Base-by-base conservation (phyloP, 1,140 invertebrate species). In the Pachypsylla venusta region DNA sequence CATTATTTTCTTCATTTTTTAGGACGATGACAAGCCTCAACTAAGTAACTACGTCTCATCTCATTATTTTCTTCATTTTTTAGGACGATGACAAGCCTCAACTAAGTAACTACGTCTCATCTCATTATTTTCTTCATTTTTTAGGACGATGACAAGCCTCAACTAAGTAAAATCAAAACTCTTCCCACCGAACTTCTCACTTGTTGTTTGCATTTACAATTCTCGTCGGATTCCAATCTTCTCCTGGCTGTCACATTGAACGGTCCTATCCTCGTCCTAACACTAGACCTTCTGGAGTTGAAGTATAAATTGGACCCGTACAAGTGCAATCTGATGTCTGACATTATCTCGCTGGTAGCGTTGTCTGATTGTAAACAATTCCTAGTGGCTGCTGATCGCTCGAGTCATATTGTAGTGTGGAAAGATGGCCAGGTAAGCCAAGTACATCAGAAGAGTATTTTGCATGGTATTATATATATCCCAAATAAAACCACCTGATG, bases 381-480 rank as follows among this genome's bases (percentile, higher is more conserved):
- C 66, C 61, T 87, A 4, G 73, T 81, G 2, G 77, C 75, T 7
- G 77, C 77, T 0, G 83, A 85, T 67, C 66, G 71, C 1, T 63
- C 71, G 28, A 76, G 79, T 28, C 72, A 76, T 55, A 77, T 88
- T 25, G 77, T 74, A 2, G 71, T 85, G 2, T 88, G 82, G 76
- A 67, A 67, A 20, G 62, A 72, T 35, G 54, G 69, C 54, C 65
- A 71, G 48, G 59, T 70, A 59, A 58, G 68, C 19, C 25, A 28
- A 28, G 25, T 25, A 25, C 3, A 55, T 19, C 10, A 35, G 16
- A 35, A 35, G 10, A 35, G 30, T 35, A 16, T 35, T 35, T 35
- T 16, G 16, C n/a, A n/a, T n/a, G n/a, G n/a, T n/a, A n/a, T n/a
- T n/a, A n/a, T n/a, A n/a, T n/a, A n/a, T n/a, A n/a, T n/a, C n/a